phyloP scores from a whole-genome alignment of 2,888 invertebrate genomes.

The Sepioteuthis lessoniana region DNA sequence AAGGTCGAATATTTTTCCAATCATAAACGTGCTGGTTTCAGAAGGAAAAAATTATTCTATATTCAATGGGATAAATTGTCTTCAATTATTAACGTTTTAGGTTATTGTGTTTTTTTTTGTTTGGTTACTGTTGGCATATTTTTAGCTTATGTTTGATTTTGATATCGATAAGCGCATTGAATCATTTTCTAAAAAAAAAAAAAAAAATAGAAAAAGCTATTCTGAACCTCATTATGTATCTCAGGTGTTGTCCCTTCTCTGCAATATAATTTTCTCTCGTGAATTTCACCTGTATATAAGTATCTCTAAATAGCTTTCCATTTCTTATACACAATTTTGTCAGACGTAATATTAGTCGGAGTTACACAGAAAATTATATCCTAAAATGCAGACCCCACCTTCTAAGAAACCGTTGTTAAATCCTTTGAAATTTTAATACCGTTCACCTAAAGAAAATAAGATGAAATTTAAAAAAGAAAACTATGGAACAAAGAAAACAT shows the following conservation, averaged over 20 bases:
- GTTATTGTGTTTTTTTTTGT: not conserved
- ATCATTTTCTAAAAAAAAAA: not conserved
- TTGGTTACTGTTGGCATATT: not conserved
- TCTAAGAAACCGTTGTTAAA: not conserved
- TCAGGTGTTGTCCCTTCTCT: not conserved
- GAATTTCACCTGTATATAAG: not conserved
- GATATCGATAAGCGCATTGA: not conserved
- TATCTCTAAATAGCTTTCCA: not conserved
- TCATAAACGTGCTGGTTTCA: no score
- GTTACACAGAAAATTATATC: not conserved
- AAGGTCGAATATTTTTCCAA: no score
- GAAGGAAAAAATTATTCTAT: no score
- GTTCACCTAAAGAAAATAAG: not conserved
- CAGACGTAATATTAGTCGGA: not conserved
- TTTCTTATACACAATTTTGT: not conserved
- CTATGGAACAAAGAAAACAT: not conserved
- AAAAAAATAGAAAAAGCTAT: no score
- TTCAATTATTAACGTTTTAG: no score
- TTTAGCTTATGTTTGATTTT: not conserved
- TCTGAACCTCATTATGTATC: not conserved
- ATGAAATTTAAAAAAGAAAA: not conserved
- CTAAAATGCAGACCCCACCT: not conserved
- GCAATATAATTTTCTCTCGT: not conserved
- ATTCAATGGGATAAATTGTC: no score
- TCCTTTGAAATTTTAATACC: conserved; percentile 6